Percentiles rank a stretch among this genome's conserved stretches.
These are phyloP conservation scores for Rhynchonycteris naso DNA, from an alignment of 2,797 vertebrate genomes.

Conservation along the genomic window DNA sequence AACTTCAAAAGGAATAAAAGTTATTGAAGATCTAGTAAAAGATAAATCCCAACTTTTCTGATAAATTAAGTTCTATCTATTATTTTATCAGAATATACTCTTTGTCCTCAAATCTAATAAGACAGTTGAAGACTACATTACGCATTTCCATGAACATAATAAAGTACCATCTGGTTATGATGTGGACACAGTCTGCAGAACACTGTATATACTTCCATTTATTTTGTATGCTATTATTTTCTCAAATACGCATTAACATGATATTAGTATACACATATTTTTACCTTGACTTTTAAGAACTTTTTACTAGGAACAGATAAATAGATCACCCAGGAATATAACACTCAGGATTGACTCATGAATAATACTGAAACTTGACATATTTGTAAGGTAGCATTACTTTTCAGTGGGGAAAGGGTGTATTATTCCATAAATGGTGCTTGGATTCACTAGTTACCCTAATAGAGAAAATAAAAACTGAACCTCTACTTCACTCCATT, in stretches of 20 bases:
- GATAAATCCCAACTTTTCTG: not conserved
- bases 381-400: not conserved
- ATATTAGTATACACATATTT: not conserved
- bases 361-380: not conserved
- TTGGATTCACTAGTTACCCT: not conserved
- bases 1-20: not conserved
- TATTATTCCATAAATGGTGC: not conserved
- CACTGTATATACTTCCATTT: not conserved
- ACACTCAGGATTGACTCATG: not conserved
- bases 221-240: not conserved
- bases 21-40: not conserved
- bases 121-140: not conserved
- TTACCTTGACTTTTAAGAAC: slow-evolving; percentile 16
- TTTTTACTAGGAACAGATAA: slow-evolving; percentile 11
- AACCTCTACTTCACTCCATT: not conserved
- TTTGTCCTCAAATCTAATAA: not conserved
- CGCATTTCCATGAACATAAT: not conserved
- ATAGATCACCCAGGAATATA: slow-evolving; percentile 13
- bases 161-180: not conserved
- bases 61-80: slow-evolving; percentile 13
- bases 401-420: not conserved
- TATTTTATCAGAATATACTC: slow-evolving; percentile 17
- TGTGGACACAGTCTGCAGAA: not conserved
- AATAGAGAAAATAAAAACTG: not conserved
- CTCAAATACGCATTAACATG: not conserved